Evolutionary conservation across 1,140 invertebrate genomes (phyloP).

Genomic region (Mizuhopecten yessoensis): DNA sequence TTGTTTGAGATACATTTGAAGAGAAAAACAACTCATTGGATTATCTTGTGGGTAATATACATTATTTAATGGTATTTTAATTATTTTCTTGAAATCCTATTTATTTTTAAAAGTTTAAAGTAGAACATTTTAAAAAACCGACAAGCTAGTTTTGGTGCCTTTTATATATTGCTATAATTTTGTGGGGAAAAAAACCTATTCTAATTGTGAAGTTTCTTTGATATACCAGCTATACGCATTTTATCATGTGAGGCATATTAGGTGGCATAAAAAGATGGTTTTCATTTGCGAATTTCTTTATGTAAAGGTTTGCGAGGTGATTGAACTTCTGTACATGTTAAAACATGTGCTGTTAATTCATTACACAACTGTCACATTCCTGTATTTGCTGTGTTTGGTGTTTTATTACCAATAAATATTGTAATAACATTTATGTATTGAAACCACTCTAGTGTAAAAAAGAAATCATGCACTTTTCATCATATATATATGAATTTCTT

Average conservation of each 20-base stretch:
- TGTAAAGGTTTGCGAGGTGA: not conserved
- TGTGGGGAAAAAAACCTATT: not conserved
- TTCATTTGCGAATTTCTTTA: not conserved
- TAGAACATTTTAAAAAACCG: not conserved
- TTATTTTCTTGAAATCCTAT: conserved; percentile 2
- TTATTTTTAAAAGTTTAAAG: not conserved
- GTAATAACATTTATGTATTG: no score
- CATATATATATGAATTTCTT: no score
- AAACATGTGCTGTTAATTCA: no score
- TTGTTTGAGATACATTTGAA: not conserved
- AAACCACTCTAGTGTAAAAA: no score
- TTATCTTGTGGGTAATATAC: not conserved
- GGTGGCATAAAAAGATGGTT: not conserved
- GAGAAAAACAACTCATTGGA: not conserved
- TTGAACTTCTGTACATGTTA: no score
- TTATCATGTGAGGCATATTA: not conserved
- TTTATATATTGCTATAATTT: not conserved
- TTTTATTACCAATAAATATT: no score
- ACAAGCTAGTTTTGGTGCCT: not conserved
- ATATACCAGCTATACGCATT: not conserved
- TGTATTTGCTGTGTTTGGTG: no score
- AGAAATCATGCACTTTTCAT: no score
- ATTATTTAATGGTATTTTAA: not conserved
- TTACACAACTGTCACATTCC: no score
- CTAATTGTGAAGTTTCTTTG: not conserved